Percentiles rank a stretch among this genome's conserved stretches.
These are phyloP conservation scores for Melanostigma gelatinosum DNA, from an alignment of 2,113 vertebrate species.

Conservation along the genomic window DNA sequence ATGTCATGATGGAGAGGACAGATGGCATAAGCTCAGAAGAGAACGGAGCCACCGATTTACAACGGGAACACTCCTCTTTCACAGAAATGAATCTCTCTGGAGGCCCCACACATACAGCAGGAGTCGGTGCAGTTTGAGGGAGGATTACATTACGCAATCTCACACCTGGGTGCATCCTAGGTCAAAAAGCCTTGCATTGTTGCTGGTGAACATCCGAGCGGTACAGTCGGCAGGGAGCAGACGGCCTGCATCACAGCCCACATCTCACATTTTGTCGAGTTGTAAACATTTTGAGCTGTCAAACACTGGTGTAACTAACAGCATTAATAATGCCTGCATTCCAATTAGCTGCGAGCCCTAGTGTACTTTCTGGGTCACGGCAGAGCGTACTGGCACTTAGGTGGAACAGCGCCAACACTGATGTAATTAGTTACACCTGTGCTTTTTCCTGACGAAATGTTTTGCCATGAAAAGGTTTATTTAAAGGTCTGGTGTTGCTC, in stretches of 20 bases:
- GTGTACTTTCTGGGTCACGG: constrained; percentile 7
- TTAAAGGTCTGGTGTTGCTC: neutral
- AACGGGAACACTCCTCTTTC: constrained; percentile 15
- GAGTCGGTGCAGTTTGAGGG: neutral
- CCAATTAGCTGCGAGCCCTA: constrained; percentile 8
- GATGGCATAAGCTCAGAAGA: constrained; percentile 28
- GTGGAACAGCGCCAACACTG: constrained; percentile 1
- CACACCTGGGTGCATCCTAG: constrained; percentile 31
- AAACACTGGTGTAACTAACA: constrained; percentile 4
- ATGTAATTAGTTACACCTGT: neutral
- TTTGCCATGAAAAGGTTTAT: constrained; percentile 4
- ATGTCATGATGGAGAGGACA: constrained; percentile 22
- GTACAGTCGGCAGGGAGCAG: neutral
- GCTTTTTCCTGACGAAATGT: neutral
- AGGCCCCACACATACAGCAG: neutral
- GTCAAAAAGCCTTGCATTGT: constrained; percentile 7
- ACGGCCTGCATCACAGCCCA: neutral
- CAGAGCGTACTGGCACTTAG: neutral
- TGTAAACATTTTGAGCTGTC: constrained; percentile 9
- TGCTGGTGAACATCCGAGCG: constrained; percentile 9
- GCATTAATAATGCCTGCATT: constrained; percentile 12
- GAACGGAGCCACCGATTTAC: constrained; percentile 5
- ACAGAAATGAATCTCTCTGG: constrained; percentile 25
- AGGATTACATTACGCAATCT: constrained; percentile 53
- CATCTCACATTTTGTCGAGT: constrained; percentile 6